Evolutionary conservation across 2,113 vertebrate species (phyloP), one percentile per base, ranked within the genome.

Genomic region (Sceloporus tristichus): DNA sequence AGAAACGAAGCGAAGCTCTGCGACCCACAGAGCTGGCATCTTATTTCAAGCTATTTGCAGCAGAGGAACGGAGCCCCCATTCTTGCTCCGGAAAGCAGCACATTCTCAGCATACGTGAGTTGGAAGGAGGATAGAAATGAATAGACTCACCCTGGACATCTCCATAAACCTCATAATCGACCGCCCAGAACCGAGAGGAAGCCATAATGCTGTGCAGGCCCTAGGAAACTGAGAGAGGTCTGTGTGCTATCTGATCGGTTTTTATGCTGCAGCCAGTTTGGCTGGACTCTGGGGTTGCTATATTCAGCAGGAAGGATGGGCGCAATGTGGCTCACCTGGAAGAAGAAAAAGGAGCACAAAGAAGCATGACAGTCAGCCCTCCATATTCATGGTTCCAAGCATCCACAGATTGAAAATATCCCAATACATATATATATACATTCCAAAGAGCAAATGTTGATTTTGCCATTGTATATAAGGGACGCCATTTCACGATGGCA

Each of bases 81-180:
- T 34, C 14, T 38, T 19, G 7, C 34, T 25, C 59, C 16, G 4
- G 48, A 27, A 34, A 70, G 71, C 40, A 82, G 86, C 76, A 34
- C 54, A n/a, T 48, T 6, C 56, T 59, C 40, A n/a, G 14, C 11
- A 21, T 40, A 40, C 1, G 11, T 21, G 9, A 19, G 38, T 3
- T 7, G 62, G 42, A 29, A 29, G 18, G 80, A 42, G 82, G n/a
- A 40, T 42, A 86, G 34, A 65, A 70, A 14, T 21, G 34, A 27
- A 56, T 9, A n/a, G 48, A 86, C 89, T 87, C 90, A 95, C 94
- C 94, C 86, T 94, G 94, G 66, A 95, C 93, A 1, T 94, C 92
- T n/a, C 94, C 94, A 83, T 90, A 92, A 70, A 95, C 70, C 85
- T 95, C 94, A 66, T 94, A 95, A 86, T 95, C 94, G 74, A 94